These are phyloP conservation scores for Dicranocentrus wangi DNA, from an alignment of 2,888 invertebrate species.

Conservation along the genomic window DNA sequence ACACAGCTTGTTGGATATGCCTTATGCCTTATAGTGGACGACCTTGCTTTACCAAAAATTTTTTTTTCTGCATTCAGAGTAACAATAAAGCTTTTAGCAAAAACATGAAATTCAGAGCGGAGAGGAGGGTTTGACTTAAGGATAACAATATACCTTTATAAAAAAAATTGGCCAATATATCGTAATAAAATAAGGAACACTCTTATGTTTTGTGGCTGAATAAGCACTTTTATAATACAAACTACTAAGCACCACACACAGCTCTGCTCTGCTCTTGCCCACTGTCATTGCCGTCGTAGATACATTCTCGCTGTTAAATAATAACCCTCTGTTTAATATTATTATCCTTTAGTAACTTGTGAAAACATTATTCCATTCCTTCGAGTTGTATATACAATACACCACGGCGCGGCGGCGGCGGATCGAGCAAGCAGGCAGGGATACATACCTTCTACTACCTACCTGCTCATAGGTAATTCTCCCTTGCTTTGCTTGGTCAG, in stretches of 20 bases:
- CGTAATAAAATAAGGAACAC: slow-evolving; percentile 54
- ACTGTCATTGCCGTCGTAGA: slow-evolving; percentile 47
- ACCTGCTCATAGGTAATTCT: neutral
- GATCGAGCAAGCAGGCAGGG: neutral
- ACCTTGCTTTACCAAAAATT: slow-evolving; percentile 49
- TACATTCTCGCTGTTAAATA: neutral
- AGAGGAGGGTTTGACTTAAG: neutral
- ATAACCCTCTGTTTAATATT: neutral
- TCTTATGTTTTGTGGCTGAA: slow-evolving; percentile 12
- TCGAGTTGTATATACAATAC: neutral
- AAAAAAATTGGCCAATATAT: slow-evolving; percentile 44
- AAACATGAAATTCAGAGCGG: slow-evolving; percentile 24
- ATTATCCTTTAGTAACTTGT: neutral
- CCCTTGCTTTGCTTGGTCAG: slow-evolving; percentile 13
- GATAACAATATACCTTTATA: neutral
- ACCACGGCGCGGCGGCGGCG: too few species aligned
- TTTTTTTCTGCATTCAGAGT: slow-evolving; percentile 21
- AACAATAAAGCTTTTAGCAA: slow-evolving; percentile 11
- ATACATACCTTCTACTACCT: neutral
- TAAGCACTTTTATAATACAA: too few species aligned
- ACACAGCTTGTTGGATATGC: too few species aligned
- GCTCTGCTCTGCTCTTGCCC: neutral
- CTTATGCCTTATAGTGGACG: slow-evolving; percentile 37
- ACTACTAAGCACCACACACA: neutral
- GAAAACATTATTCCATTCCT: neutral